phyloP scores from a whole-genome alignment of 2,888 invertebrate genomes.

The Clepsis dumicolana region DNA sequence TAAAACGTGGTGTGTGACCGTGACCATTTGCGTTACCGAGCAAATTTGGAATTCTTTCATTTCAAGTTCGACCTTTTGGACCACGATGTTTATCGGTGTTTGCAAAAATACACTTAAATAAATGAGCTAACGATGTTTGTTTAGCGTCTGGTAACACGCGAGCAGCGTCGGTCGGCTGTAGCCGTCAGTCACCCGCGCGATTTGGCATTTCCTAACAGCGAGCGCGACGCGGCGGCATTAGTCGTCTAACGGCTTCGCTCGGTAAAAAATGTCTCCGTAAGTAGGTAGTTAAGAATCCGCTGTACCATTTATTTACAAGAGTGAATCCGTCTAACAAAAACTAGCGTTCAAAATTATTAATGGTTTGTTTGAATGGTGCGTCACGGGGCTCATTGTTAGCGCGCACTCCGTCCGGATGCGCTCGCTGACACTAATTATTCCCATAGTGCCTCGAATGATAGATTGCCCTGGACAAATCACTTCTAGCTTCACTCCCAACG shows the following conservation, averaged over 20 bases:
- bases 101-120: slow-evolving; percentile 36
- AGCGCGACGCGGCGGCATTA: slow-evolving; percentile 55
- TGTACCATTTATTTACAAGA: slow-evolving; percentile 84
- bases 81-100: slow-evolving; percentile 41
- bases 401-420: slow-evolving; percentile 80
- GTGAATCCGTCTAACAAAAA: slow-evolving; percentile 82
- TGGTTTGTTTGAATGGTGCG: slow-evolving; percentile 85
- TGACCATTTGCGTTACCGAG: slow-evolving; percentile 66
- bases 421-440: slow-evolving; percentile 85
- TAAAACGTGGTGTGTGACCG: slow-evolving; percentile 70
- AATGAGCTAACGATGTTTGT: slow-evolving; percentile 36
- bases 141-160: slow-evolving; percentile 43
- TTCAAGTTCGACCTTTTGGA: slow-evolving; percentile 48
- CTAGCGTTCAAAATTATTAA: slow-evolving; percentile 84
- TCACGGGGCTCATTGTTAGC: slow-evolving; percentile 81
- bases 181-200: slow-evolving; percentile 43
- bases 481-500: slow-evolving; percentile 73
- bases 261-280: slow-evolving; percentile 81
- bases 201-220: slow-evolving; percentile 52
- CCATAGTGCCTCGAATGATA: slow-evolving; percentile 84
- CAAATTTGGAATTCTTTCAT: slow-evolving; percentile 57
- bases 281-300: slow-evolving; percentile 82
- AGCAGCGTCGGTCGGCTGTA: not conserved
- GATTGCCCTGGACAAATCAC: slow-evolving; percentile 85
- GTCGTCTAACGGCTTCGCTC: slow-evolving; percentile 65